A percentile compares a stretch with the other conserved stretches of the same genome.
Conservation (phyloP, 2,888 invertebrate genomes). For the Sarcophaga caerulescens region DNA sequence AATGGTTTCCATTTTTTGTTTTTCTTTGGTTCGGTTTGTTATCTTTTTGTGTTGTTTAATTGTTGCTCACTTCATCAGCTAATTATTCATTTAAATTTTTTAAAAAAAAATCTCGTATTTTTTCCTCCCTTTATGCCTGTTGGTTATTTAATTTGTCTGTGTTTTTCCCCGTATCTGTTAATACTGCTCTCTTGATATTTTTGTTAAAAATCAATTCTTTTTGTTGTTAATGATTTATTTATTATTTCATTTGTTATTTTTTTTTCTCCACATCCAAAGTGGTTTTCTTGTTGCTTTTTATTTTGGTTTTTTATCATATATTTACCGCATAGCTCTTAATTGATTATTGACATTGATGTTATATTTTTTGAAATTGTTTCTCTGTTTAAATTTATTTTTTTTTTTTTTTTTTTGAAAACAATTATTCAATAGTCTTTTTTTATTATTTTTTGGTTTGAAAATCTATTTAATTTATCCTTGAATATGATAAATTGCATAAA, state of each 20-base stretch:
- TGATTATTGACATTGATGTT: constrained; percentile 53
- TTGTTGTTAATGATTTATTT: background rate
- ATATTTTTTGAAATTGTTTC: constrained; percentile 32
- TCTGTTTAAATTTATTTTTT: constrained; percentile 9
- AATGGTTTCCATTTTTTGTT: constrained; percentile 28
- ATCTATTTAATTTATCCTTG: constrained; percentile 51
- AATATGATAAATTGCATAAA: constrained; percentile 52
- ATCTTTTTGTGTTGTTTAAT: constrained; percentile 22
- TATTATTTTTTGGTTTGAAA: constrained; percentile 7
- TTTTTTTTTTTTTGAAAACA: background rate
- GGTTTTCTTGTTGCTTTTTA: constrained; percentile 4
- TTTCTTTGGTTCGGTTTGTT: constrained; percentile 15
- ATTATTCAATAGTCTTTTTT: background rate
- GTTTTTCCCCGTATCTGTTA: background rate
- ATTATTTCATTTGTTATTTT: no score
- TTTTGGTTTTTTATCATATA: background rate
- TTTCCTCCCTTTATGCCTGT: background rate
- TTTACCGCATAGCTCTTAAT: constrained; percentile 47
- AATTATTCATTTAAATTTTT: constrained; percentile 22
- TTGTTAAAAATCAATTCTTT: constrained; percentile 39
- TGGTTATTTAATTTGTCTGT: constrained; percentile 13
- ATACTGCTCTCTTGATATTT: constrained; percentile 2
- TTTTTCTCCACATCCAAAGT: background rate
- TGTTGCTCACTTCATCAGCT: constrained; percentile 54
- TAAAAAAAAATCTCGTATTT: background rate